Evolutionary conservation across 2,113 vertebrate genomes (phyloP), one percentile per base, ranked within the genome.

Genomic region (Pseudopipra pipra): DNA sequence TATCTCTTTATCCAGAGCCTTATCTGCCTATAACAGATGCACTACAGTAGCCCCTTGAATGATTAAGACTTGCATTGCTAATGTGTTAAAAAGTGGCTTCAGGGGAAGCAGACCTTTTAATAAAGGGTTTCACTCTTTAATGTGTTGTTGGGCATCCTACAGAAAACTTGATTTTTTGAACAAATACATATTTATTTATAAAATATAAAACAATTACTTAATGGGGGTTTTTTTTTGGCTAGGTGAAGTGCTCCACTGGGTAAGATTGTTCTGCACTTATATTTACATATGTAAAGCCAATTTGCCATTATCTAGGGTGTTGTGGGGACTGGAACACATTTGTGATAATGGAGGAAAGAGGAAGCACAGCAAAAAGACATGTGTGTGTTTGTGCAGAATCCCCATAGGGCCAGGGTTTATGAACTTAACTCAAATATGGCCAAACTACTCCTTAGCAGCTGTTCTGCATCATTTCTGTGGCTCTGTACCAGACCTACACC

Each of bases 1-100:
- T 96, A 94, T 93, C 96, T 97, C 83, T 79, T 94, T 76, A 95
- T 96, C 70, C 86, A 82, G 31, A 51, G 23, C 46, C 83, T 83
- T 89, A 66, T 72, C 96, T 79, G 78, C 66, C 54, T 56, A 12
- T 63, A 59, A n/a, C 90, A 94, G 90, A 94, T 54, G 41, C 21
- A 39, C 70, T 70, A 0, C 47, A 54, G 76, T 55, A 63, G 41
- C 46, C 62, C 43, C 75, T 74, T 80, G 55, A 85, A 20, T 39
- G 9, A 73, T 78, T 68, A 85, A 88, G 76, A 14, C 31, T 82
- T 77, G 19, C 81, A 15, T 79, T 49, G 71, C 39, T 83, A 94
- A 21, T 7, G 2, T 43, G 30, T 59, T 80, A 76, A 67, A 78
- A 47, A 27, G n/a, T 83, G 66, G 80, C 84, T 89, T 75, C 80